Evolutionary conservation across 2,113 vertebrate species (phyloP).

Genomic region (Apeltes quadracus): DNA sequence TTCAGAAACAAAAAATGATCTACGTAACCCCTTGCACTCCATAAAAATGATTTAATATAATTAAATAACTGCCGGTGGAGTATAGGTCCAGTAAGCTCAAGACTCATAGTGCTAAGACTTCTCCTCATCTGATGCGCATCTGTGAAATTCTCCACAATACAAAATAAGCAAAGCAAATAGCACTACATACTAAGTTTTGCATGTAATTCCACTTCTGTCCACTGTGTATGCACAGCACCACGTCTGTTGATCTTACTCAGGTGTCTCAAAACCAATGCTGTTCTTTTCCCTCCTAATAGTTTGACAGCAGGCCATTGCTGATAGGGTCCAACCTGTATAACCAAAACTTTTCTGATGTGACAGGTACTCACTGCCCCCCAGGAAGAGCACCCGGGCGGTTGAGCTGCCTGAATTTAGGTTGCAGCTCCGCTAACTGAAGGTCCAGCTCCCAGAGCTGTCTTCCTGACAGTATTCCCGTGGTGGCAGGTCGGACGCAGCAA

Average conservation of each 20-base stretch:
- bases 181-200: background rate
- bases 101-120: background rate
- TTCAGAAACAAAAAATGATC: no score
- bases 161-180: background rate
- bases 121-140: background rate
- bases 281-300: background rate
- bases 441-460: background rate
- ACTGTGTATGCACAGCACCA: background rate
- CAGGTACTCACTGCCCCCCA: background rate
- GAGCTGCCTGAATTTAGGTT: background rate
- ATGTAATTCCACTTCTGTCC: background rate
- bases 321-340: background rate
- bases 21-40: no score
- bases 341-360: background rate
- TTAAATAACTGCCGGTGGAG: background rate
- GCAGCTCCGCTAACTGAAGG: background rate
- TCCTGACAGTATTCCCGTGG: background rate
- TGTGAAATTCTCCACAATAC: background rate
- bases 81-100: background rate
- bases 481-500: background rate
- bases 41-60: no score
- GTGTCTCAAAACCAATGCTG: background rate
- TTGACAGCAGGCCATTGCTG: background rate
- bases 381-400: background rate
- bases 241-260: background rate